Evolutionary conservation across 2,888 invertebrate species (phyloP).

Genomic region (Spicauda simplicius): DNA sequence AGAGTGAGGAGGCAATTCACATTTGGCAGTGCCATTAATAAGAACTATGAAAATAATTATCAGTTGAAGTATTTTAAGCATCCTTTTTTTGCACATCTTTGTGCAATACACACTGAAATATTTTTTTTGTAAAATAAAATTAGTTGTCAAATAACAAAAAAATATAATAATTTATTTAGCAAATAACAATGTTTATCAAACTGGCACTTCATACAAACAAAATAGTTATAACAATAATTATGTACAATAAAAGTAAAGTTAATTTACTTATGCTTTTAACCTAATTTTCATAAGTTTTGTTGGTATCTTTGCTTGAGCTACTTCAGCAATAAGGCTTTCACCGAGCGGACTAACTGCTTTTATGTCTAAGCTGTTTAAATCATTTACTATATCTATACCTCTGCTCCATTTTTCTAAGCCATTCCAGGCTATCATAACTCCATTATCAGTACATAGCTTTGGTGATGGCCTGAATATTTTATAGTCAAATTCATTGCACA

Average conservation of each 20-base stretch:
- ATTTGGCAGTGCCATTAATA: too few species aligned
- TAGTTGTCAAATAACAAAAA: not conserved
- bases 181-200: conserved; percentile 10
- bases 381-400: conserved; percentile 77
- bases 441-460: conserved; percentile 97
- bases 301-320: conserved; percentile 81
- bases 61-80: too few species aligned
- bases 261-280: conserved; percentile 40
- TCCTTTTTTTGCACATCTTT: too few species aligned
- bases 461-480: conserved; percentile 91
- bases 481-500: conserved; percentile 89
- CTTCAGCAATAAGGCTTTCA: conserved; percentile 84
- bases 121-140: too few species aligned
- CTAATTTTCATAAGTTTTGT: conserved; percentile 72
- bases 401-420: conserved; percentile 92
- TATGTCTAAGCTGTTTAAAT: conserved; percentile 87
- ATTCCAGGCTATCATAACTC: conserved; percentile 99
- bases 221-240: conserved; percentile 3
- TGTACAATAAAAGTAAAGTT: conserved; percentile 2
- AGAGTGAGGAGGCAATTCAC: too few species aligned
- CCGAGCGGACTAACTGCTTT: conserved; percentile 87
- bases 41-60: too few species aligned
- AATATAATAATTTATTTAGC: not conserved
- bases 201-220: not conserved
- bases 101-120: too few species aligned